phyloP scores from a whole-genome alignment of 2,888 invertebrate genomes.

The Drosophila cognata region DNA sequence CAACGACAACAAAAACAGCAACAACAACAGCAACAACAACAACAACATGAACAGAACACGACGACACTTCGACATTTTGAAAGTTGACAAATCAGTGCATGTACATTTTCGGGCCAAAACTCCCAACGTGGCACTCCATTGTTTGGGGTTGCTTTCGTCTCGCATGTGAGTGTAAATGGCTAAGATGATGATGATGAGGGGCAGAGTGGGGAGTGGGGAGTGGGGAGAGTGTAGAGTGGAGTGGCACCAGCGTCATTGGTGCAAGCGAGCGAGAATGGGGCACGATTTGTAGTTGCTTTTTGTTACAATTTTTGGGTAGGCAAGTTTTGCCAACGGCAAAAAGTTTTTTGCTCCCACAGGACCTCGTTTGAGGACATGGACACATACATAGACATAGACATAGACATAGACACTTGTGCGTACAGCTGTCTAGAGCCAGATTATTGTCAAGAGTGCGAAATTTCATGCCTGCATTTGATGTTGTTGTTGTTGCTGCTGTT shows the following conservation, averaged over 20 bases:
- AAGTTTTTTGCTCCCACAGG: slow-evolving; percentile 72
- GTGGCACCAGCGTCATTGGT: slow-evolving; percentile 29
- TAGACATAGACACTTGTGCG: slow-evolving; percentile 35
- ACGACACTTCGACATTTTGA: slow-evolving; percentile 79
- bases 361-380: slow-evolving; percentile 32
- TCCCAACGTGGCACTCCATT: slow-evolving; percentile 7
- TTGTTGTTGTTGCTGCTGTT: slow-evolving; percentile 7
- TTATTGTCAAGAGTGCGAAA: slow-evolving; percentile 75
- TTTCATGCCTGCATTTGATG: slow-evolving; percentile 67
- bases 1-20: slow-evolving; percentile 25
- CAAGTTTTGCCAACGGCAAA: slow-evolving; percentile 62
- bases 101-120: slow-evolving; percentile 42
- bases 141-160: slow-evolving; percentile 60
- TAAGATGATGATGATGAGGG: background rate
- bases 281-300: slow-evolving; percentile 76
- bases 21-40: slow-evolving; percentile 35
- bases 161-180: slow-evolving; percentile 16
- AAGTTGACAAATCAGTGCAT: slow-evolving; percentile 82
- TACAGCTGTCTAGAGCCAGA: slow-evolving; percentile 43
- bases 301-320: slow-evolving; percentile 62
- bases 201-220: background rate
- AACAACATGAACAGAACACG: slow-evolving; percentile 30
- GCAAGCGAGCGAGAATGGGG: slow-evolving; percentile 28
- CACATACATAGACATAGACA: slow-evolving; percentile 14
- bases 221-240: background rate